A percentile compares a stretch with the other conserved stretches of the same genome.
Evolutionary conservation across 2,797 vertebrate genomes (phyloP).

Genomic region (Macropodus opercularis): DNA sequence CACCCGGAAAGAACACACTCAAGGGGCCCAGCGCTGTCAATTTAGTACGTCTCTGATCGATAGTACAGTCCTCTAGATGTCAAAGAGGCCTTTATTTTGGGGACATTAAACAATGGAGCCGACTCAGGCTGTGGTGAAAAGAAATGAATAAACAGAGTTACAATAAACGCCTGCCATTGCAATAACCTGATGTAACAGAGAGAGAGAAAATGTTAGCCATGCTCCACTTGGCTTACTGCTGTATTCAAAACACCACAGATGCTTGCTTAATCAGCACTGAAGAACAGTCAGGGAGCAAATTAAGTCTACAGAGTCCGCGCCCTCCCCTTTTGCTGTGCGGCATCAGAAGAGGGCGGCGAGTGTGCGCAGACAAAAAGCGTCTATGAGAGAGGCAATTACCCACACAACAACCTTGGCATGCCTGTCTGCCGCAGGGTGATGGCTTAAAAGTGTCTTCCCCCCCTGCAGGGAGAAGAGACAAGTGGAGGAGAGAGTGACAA

Average conservation of each 20-base stretch:
- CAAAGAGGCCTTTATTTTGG: conserved; percentile 58
- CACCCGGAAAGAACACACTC: conserved; percentile 58
- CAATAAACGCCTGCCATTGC: conserved; percentile 62
- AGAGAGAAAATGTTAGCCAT: conserved; percentile 57
- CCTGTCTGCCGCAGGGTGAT: conserved; percentile 75
- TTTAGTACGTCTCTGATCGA: conserved; percentile 64
- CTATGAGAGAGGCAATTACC: conserved; percentile 83
- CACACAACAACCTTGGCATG: conserved; percentile 82
- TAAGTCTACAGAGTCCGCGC: conserved; percentile 72
- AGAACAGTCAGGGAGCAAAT: conserved; percentile 79
- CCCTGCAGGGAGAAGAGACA: conserved; percentile 66
- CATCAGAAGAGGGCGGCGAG: conserved; percentile 66
- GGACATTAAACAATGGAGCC: conserved; percentile 57
- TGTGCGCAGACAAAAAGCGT: conserved; percentile 65
- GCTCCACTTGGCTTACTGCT: conserved; percentile 72
- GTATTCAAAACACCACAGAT: conserved; percentile 74
- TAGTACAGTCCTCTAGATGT: conserved; percentile 50
- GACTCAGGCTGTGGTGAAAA: conserved; percentile 20
- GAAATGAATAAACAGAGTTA: conserved; percentile 51
- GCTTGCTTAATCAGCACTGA: conserved; percentile 77
- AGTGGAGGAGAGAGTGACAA: conserved; percentile 74
- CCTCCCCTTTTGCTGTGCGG: conserved; percentile 65
- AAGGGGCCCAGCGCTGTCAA: conserved; percentile 55
- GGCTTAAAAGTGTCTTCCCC: conserved; percentile 77
- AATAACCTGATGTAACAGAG: conserved; percentile 64